phyloP scores from a whole-genome alignment of 1,140 invertebrate genomes.

The Frieseomelitta varia region DNA sequence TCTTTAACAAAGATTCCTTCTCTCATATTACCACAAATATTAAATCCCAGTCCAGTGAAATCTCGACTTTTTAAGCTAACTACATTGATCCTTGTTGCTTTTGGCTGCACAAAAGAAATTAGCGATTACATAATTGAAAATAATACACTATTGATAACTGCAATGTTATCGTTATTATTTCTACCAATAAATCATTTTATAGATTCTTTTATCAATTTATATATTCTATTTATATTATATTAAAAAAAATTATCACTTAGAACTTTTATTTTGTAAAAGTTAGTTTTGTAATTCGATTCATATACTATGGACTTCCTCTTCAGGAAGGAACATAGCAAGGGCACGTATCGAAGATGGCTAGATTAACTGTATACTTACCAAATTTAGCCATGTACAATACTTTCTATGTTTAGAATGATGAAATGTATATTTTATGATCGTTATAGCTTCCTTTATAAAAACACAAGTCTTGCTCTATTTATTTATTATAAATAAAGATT shows the following conservation, averaged over 20 bases:
- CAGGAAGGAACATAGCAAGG: not conserved
- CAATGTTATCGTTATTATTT: not conserved
- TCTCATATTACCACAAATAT: slow-evolving; percentile 93
- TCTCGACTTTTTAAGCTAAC: slow-evolving; percentile 92
- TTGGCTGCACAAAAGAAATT: slow-evolving; percentile 71
- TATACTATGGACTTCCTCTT: slow-evolving; percentile 31
- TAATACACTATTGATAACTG: not conserved
- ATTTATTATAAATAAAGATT: not conserved
- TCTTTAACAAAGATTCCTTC: slow-evolving; percentile 95
- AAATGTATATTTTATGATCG: not conserved
- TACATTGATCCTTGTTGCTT: slow-evolving; percentile 81
- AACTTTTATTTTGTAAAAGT: not conserved
- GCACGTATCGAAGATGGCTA: slow-evolving; percentile 11
- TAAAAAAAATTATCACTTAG: too few relatives aligned
- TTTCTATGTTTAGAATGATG: slow-evolving; percentile 17
- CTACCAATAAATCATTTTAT: not conserved
- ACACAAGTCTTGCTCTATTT: not conserved
- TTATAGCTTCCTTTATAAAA: not conserved
- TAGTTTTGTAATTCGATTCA: slow-evolving; percentile 34
- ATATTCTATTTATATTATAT: not conserved
- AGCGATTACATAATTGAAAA: not conserved
- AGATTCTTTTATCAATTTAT: too few relatives aligned
- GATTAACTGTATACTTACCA: slow-evolving; percentile 26
- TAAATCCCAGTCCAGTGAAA: slow-evolving; percentile 95
- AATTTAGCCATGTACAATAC: slow-evolving; percentile 31